Base-by-base conservation (phyloP, 2,797 vertebrate genomes). In the Myiothlypis coronata region DNA sequence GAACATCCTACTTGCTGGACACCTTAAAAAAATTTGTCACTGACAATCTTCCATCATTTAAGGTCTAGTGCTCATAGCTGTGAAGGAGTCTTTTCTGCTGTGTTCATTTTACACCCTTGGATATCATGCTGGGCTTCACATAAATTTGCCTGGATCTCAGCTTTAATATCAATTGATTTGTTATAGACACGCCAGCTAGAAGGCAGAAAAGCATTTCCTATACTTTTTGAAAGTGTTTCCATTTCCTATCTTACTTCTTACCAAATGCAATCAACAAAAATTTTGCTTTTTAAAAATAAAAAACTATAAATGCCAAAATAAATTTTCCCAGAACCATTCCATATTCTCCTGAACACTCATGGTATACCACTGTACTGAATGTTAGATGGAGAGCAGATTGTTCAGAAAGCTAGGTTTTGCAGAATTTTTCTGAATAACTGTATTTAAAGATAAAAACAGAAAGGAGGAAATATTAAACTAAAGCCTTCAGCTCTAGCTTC, bases 321-420 rank as follows among this genome's bases (percentile, higher is more conserved):
- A 43, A 9, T 4, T 82, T 81, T 56, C 15, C 12, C 5, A 70
- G 32, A 41, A 46, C 6, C 6, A 64, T 83, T 22, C 34, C 15
- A n/a, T 71, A 3, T 11, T 89, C 18, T 67, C 19, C 35, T 6
- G 5, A 53, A 23, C 9, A 13, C 44, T 81, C 41, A n/a, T 5
- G 2, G 2, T 18, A 24, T 56, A 49, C 3, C 7, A 85, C 43
- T 56, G 21, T 32, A 68, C 22, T 37, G n/a, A 63, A 2, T 67
- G 8, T 7, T 32, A 89, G 46, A 22, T 2, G 2, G 23, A 64
- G 37, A 72, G 49, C 4, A 46, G 0, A 0, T 30, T 0, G 0
- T 68, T 60, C 21, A 28, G 53, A 74, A 77, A 74, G 8, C 1
- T 22, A 23, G 6, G 14, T 24, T 74, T 77, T 80, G 35, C 28